phyloP scores from a whole-genome alignment of 2,797 vertebrate species.

The Cuniculus paca region DNA sequence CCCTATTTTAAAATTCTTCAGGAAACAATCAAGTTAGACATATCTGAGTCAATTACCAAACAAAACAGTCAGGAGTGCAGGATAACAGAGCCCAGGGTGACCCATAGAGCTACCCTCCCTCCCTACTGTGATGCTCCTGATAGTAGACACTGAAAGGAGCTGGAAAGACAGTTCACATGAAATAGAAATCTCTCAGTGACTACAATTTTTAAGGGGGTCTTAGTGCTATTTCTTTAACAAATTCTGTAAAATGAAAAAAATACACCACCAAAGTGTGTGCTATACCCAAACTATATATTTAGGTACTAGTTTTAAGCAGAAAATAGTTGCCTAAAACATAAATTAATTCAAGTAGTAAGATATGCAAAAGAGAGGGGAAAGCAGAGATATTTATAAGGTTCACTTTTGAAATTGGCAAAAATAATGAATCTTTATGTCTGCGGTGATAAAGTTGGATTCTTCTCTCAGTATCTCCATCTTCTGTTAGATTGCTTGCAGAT shows the following conservation, averaged over 20 bases:
- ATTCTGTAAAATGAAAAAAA: conserved; percentile 79
- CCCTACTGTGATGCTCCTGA: not conserved
- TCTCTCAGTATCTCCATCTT: conserved; percentile 89
- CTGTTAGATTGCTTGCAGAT: conserved; percentile 93
- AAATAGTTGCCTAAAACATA: conserved; percentile 83
- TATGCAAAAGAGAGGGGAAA: conserved; percentile 85
- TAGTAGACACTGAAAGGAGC: not conserved
- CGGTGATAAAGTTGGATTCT: conserved; percentile 89
- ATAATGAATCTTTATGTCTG: conserved; percentile 90
- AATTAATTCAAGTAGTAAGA: conserved; percentile 88
- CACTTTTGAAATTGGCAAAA: conserved; percentile 87
- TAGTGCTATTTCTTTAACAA: conserved; percentile 59
- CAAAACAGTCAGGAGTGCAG: not conserved
- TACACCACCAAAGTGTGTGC: conserved; percentile 48
- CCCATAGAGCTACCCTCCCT: not conserved
- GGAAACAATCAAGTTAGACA: not conserved
- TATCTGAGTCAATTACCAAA: conserved; percentile 22
- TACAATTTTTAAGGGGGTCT: conserved; percentile 77
- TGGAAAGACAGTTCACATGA: not conserved
- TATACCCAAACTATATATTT: not conserved
- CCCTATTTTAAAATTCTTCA: not conserved
- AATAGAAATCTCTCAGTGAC: conserved; percentile 71
- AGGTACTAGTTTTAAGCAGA: conserved; percentile 81
- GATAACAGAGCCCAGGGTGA: no score
- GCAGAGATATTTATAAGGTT: conserved; percentile 82